Evolutionary conservation across 2,888 invertebrate species (phyloP).

Genomic region (Branchellion lobata): DNA sequence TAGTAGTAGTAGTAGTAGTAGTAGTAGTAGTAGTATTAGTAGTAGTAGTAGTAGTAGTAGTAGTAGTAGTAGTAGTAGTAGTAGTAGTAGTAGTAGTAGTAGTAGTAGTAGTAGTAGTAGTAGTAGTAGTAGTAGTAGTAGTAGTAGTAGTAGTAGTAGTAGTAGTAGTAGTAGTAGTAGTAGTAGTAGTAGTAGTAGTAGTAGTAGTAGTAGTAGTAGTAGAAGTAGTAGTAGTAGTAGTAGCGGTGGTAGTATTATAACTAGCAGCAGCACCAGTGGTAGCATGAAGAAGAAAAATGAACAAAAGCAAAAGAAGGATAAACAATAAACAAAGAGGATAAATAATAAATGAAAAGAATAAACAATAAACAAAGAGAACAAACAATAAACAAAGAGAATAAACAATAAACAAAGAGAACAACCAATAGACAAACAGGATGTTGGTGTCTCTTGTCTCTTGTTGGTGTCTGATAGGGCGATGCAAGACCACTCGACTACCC

Average conservation of each 20-base stretch:
- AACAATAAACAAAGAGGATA: too few relatives aligned
- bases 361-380: too few relatives aligned
- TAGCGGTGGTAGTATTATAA: conserved; percentile 30
- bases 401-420: too few relatives aligned
- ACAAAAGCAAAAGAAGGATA: conserved; percentile 24
- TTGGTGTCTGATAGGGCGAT: too few relatives aligned
- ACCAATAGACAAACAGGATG: too few relatives aligned
- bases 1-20: conserved; percentile 34
- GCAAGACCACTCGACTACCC: too few relatives aligned
- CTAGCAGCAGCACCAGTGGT: conserved; percentile 17
- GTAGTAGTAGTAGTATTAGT: conserved; percentile 34
- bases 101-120: conserved; percentile 40
- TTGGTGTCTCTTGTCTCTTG: too few relatives aligned
- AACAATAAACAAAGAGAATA: too few relatives aligned
- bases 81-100: conserved; percentile 40
- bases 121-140: conserved; percentile 37
- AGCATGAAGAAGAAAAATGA: conserved; percentile 12
- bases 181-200: conserved; percentile 40
- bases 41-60: conserved; percentile 39
- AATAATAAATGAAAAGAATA: too few relatives aligned
- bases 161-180: conserved; percentile 38
- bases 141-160: conserved; percentile 36
- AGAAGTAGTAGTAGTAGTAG: conserved; percentile 28
- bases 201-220: conserved; percentile 22
- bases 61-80: conserved; percentile 39